These are phyloP conservation scores for Hippocampus kuda DNA, from an alignment of 2,797 vertebrate genomes.

Conservation along the genomic window DNA sequence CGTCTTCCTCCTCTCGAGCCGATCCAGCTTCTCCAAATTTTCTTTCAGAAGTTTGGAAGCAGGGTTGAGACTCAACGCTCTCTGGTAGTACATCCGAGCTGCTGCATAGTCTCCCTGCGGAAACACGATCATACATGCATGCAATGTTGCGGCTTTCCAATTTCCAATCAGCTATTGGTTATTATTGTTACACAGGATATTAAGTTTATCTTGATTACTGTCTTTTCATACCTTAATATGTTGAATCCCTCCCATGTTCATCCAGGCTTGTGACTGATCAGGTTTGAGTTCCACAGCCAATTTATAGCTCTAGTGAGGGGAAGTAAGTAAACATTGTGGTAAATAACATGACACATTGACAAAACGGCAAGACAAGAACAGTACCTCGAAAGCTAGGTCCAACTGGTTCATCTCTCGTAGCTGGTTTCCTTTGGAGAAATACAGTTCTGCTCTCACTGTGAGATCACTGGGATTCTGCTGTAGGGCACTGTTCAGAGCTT, in stretches of 20 bases:
- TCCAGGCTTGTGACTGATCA: slow-evolving; percentile 94
- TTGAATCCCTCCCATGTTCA: slow-evolving; percentile 99
- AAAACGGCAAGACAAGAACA: neutral
- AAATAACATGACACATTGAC: neutral
- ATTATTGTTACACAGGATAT: neutral
- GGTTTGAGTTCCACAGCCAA: slow-evolving; percentile 83
- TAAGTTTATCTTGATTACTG: neutral
- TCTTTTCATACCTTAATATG: slow-evolving; percentile 82
- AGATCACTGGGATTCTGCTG: slow-evolving; percentile 80
- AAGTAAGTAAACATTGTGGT: slow-evolving; percentile 10
- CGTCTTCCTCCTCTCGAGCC: slow-evolving; percentile 80
- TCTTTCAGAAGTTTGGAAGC: slow-evolving; percentile 87
- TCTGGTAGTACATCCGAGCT: slow-evolving; percentile 83
- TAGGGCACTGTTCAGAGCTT: slow-evolving; percentile 79
- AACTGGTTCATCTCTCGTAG: slow-evolving; percentile 89
- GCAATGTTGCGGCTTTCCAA: neutral
- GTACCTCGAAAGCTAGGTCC: slow-evolving; percentile 84
- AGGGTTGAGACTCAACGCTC: slow-evolving; percentile 81
- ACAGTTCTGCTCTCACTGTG: slow-evolving; percentile 80
- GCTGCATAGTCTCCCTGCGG: slow-evolving; percentile 82
- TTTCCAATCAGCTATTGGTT: neutral
- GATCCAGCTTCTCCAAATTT: slow-evolving; percentile 89
- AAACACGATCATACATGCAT: slow-evolving; percentile 2
- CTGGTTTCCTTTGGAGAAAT: slow-evolving; percentile 96
- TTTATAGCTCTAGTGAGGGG: slow-evolving; percentile 77